Evolutionary conservation across 2,888 invertebrate genomes (phyloP), one percentile per base, ranked within the genome.

Genomic region (Rutpela maculata): DNA sequence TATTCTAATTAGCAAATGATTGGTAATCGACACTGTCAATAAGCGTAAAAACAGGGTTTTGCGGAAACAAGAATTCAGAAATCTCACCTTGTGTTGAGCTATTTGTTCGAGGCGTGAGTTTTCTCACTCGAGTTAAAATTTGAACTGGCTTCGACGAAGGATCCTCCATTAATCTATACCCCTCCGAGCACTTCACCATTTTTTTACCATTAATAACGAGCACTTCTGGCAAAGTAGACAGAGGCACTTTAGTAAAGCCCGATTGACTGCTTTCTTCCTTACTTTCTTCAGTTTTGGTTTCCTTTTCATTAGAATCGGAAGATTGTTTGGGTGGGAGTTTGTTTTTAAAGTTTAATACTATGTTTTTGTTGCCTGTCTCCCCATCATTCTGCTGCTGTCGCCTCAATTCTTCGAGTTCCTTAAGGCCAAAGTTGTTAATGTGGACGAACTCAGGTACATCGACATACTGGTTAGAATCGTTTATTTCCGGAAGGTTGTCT

Each of bases 361-460:
- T 50, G 1, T 50, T 50, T n/a, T 50, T n/a, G 15, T 2, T 15
- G n/a, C 1, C 50, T 6, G 3, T 1, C 9, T 26, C 22, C n/a
- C 26, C 59, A 15, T 35, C 70, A 15, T 19, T 31, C 59, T 66
- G 74, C 18, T 66, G 74, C 38, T 63, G 50, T 63, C 35, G 11
- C 56, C 59, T 56, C 56, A 66, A 50, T 17, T 65, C 74, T 12
- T 74, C 74, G 0, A 74, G 17, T 19, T 75, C 59, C 38, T 22
- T 18, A 71, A 19, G 19, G 26, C 73, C 72, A 56, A 80, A 75
- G 11, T 80, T 77, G 65, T 80, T 75, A 62, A 80, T 80, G 11
- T 78, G 75, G 11, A 80, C 80, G 35, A 80, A 80, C 17, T 80
- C 80, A 4, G 80, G 80, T 9, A 80, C 55, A 22, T 80, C 80